Conservation (phyloP, 2,888 invertebrate species). For the Trachelus iudaicus region DNA sequence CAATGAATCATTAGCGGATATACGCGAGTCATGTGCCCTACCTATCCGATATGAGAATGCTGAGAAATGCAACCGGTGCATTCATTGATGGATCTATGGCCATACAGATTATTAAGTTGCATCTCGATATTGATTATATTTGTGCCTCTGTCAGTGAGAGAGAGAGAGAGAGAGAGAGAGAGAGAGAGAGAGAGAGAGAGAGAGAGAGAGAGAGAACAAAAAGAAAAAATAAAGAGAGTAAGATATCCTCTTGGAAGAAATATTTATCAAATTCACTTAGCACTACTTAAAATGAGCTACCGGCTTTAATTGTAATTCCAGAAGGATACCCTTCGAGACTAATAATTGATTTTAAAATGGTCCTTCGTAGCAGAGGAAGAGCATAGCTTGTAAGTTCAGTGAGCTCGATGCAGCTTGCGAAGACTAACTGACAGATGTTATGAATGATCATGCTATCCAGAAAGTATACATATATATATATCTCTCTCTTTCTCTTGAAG, state of each 20-base stretch:
- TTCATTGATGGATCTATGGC: not conserved
- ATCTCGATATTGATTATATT: not conserved
- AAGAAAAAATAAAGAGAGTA: not conserved
- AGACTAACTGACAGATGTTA: not conserved
- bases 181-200: not conserved
- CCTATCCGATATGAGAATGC: slow-evolving; percentile 45
- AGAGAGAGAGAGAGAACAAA: not conserved
- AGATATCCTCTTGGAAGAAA: not conserved
- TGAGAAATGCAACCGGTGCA: slow-evolving; percentile 32
- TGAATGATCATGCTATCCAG: not conserved
- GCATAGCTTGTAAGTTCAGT: not conserved
- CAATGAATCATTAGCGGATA: not conserved
- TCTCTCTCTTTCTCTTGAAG: not conserved
- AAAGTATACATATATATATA: not conserved
- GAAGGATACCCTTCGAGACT: not conserved
- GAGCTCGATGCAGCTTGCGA: not conserved
- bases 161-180: not conserved
- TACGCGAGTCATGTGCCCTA: not conserved
- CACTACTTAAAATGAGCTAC: not conserved
- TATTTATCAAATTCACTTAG: not conserved
- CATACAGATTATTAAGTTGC: not conserved
- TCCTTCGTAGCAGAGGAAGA: not conserved
- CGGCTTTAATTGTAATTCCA: not conserved
- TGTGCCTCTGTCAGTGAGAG: not conserved
- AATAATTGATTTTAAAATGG: not conserved